phyloP scores from a whole-genome alignment of 2,113 vertebrate genomes.

The Channa maculata region DNA sequence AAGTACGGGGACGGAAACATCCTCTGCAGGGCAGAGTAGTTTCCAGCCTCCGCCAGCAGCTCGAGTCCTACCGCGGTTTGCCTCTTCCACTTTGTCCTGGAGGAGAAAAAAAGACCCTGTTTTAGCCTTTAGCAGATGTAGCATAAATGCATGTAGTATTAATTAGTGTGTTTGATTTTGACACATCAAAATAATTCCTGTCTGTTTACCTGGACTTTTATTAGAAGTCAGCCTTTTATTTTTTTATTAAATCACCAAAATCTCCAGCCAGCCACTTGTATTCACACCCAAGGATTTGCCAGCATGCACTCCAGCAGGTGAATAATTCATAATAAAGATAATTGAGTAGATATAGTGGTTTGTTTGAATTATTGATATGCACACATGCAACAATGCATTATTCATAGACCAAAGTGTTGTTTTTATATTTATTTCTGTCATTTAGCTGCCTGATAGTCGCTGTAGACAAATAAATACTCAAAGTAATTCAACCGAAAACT shows the following conservation, averaged over 20 bases:
- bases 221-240: slow-evolving; percentile 39
- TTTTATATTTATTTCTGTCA: slow-evolving; percentile 85
- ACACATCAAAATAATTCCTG: slow-evolving; percentile 30
- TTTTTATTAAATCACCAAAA: slow-evolving; percentile 41
- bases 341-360: slow-evolving; percentile 95
- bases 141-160: background rate
- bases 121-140: slow-evolving; percentile 3
- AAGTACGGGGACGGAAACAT: slow-evolving; percentile 99
- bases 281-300: slow-evolving; percentile 67
- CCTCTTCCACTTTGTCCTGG: slow-evolving; percentile 97
- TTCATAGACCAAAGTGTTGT: slow-evolving; percentile 88
- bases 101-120: background rate
- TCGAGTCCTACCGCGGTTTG: slow-evolving; percentile 97
- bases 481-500: slow-evolving; percentile 28
- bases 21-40: slow-evolving; percentile 95
- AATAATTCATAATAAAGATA: slow-evolving; percentile 95
- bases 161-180: slow-evolving; percentile 4
- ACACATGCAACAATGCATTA: slow-evolving; percentile 92
- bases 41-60: slow-evolving; percentile 95
- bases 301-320: slow-evolving; percentile 78
- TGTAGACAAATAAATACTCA: slow-evolving; percentile 35
- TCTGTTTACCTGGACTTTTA: slow-evolving; percentile 53
- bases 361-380: slow-evolving; percentile 94
- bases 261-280: slow-evolving; percentile 54
- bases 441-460: slow-evolving; percentile 66